phyloP scores from a whole-genome alignment of 1,140 invertebrate species.

The Xylocopa sonorina region DNA sequence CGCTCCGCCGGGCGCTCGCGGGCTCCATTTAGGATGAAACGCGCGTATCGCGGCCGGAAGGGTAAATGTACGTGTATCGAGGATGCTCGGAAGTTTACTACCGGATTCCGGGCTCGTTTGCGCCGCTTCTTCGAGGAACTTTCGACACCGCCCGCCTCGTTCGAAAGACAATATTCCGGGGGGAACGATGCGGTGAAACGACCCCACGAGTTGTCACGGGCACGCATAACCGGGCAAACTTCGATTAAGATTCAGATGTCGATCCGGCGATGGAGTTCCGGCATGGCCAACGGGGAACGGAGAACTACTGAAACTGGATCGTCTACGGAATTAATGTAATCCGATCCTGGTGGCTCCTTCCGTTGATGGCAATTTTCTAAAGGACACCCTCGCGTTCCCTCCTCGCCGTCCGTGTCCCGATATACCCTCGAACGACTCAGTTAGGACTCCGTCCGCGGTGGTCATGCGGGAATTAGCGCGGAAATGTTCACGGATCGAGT shows the following conservation, averaged over 20 bases:
- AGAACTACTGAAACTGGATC: slow-evolving; percentile 24
- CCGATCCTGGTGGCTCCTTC: not conserved
- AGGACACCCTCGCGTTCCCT: too few relatives aligned
- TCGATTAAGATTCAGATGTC: slow-evolving; percentile 35
- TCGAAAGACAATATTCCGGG: slow-evolving; percentile 9
- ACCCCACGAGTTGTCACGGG: not conserved
- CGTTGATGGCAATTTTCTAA: not conserved
- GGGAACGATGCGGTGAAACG: not conserved
- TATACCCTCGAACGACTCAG: not conserved
- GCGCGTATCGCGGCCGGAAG: not conserved
- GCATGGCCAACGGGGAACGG: slow-evolving; percentile 12
- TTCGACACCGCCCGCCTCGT: not conserved
- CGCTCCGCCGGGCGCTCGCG: not conserved
- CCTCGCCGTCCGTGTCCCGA: not conserved
- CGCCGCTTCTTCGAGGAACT: not conserved
- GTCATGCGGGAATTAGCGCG: too few relatives aligned
- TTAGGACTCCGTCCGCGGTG: not conserved
- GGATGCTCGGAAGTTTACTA: slow-evolving; percentile 13
- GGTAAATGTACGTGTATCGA: slow-evolving; percentile 35
- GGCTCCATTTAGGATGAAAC: not conserved
- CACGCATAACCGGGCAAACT: not conserved
- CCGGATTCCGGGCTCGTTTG: not conserved
- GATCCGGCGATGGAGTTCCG: not conserved
- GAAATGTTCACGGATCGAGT: too few relatives aligned
- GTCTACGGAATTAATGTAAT: slow-evolving; percentile 30